Base-by-base conservation (phyloP, 2,113 vertebrate genomes). In the Boleophthalmus pectinirostris region DNA sequence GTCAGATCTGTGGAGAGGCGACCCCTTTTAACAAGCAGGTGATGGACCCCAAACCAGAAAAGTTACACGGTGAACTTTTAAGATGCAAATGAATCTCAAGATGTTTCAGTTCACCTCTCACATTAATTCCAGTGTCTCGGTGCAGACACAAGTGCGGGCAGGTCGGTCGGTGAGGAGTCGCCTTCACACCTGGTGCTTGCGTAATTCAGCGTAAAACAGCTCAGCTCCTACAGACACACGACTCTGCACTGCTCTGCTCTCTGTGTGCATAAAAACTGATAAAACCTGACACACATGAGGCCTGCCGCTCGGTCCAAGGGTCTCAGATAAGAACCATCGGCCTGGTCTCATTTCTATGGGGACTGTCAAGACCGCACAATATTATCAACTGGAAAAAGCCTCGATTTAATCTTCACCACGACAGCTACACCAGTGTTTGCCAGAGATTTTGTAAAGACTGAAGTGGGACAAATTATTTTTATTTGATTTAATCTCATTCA, bases 231-330 rank as follows among this genome's bases (percentile, higher is more conserved):
- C 12, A 24, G 9, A 3, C 47, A 69, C 43, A 68, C 54, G 4
- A 29, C 29, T 29, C 29, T 4, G 29, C n/a, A n/a, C 7, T 35
- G 23, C 20, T 38, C 15, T 10, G 11, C 16, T 20, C 20, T 38
- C 15, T 10, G 11, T 20, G 25, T 0, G 64, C 47, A n/a, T n/a
- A n/a, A 64, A 46, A 24, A 25, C 24, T 80, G 72, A 83, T 80
- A 73, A 73, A 68, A 49, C 4, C 7, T 1, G 20, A 16, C 18
- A 74, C 70, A 75, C 67, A 58, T 60, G 51, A 43, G n/a, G 24
- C 24, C 71, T 35, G 78, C 80, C 49, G 81, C 65, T 71, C 80
- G 82, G 83, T 88, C 83, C 85, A 85, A 81, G 0, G 63, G 85
- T 82, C 33, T 20, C 66, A 70, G 85, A 90, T 86, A 87, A 87